Percentiles rank a stretch among this genome's conserved stretches.
Conservation (phyloP, 2,797 vertebrate species). For the Xenops minutus region DNA sequence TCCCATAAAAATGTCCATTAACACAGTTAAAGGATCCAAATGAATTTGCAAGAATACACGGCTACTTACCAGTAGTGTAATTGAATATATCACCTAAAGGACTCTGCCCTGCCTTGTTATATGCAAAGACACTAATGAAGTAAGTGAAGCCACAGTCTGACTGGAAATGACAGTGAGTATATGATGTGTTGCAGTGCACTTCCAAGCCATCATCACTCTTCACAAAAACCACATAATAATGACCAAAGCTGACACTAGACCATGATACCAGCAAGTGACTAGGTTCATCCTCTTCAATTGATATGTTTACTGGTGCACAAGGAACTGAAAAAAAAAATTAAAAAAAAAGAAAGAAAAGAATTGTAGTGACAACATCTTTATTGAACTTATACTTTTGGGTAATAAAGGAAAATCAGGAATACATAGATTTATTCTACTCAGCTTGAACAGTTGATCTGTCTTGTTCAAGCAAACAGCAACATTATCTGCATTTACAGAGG, state of each 20-base stretch:
- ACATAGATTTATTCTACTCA: background rate
- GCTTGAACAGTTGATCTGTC: background rate
- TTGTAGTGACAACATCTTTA: background rate
- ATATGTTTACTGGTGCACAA: constrained; percentile 82
- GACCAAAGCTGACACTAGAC: constrained; percentile 72
- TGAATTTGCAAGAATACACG: background rate
- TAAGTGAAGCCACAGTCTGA: constrained; percentile 90
- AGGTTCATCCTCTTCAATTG: constrained; percentile 70
- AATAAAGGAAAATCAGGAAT: background rate
- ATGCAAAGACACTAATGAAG: constrained; percentile 85
- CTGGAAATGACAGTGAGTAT: constrained; percentile 78
- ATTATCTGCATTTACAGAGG: background rate
- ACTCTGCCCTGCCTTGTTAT: constrained; percentile 86
- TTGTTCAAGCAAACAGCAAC: background rate
- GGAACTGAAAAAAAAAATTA: constrained; percentile 77
- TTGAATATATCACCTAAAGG: constrained; percentile 81
- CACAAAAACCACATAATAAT: constrained; percentile 84
- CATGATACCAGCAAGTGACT: constrained; percentile 84
- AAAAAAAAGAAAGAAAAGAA: background rate
- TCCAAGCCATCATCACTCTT: constrained; percentile 83
- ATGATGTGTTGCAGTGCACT: constrained; percentile 84
- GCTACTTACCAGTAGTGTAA: constrained; percentile 84
- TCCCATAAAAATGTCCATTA: background rate
- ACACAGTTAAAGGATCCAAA: background rate
- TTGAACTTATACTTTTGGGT: background rate